phyloP scores from a whole-genome alignment of 2,113 vertebrate species.

The Empidonax alnorum region DNA sequence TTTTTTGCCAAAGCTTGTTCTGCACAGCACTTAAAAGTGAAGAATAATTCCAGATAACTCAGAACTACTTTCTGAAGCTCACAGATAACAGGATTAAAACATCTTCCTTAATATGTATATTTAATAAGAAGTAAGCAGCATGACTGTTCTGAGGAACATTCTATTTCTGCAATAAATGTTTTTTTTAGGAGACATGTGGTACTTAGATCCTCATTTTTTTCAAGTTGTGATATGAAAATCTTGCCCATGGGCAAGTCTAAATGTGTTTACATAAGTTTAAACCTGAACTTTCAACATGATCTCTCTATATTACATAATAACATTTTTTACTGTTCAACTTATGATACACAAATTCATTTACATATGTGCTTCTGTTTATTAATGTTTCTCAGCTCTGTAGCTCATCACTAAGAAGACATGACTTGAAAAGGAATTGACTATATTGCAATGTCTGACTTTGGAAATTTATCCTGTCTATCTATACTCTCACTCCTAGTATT shows the following conservation, averaged over 20 bases:
- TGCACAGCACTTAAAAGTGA: background rate
- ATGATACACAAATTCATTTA: background rate
- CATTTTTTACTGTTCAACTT: background rate
- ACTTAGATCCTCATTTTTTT: background rate
- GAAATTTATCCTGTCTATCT: background rate
- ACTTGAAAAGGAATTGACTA: background rate
- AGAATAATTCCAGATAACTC: background rate
- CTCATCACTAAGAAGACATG: background rate
- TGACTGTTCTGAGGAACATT: background rate
- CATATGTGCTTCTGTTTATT: background rate
- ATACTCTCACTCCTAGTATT: fast-evolving
- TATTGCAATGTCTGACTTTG: background rate
- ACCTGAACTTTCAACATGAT: background rate
- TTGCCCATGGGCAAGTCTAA: background rate
- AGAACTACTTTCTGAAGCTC: constrained; percentile 5
- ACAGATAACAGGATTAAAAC: background rate
- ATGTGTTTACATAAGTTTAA: background rate
- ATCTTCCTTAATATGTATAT: background rate
- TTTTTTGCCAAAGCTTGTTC: constrained; percentile 10
- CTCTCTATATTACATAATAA: background rate
- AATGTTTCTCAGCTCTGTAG: background rate
- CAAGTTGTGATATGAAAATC: background rate
- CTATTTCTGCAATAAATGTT: constrained; percentile 12
- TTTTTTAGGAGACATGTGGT: background rate
- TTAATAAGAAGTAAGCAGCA: background rate